Percentiles rank a stretch among this genome's conserved stretches.
Evolutionary conservation across 2,888 invertebrate species (phyloP).

Genomic region (Cerastis leucographa): DNA sequence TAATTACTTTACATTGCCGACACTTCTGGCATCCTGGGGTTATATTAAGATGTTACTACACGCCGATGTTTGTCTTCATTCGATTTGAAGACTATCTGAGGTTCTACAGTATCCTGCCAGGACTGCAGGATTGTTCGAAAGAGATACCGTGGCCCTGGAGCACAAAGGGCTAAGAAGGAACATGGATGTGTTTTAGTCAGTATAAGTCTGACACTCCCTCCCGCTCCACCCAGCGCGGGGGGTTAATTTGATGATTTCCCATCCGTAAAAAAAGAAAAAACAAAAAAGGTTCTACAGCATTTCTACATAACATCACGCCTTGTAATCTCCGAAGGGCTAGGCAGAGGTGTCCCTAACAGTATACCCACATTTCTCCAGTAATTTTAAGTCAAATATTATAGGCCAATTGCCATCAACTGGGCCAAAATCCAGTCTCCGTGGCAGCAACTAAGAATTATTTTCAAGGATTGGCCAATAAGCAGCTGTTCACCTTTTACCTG

Average conservation of each 20-base stretch:
- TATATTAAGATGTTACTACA: slow-evolving; percentile 13
- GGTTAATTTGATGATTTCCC: too few relatives aligned
- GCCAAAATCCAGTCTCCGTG: not conserved
- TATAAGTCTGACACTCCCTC: too few relatives aligned
- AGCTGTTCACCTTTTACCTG: not conserved
- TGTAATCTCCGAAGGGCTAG: not conserved
- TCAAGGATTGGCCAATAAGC: not conserved
- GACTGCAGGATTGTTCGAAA: too few relatives aligned
- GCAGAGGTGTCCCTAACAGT: not conserved
- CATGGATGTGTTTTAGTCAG: too few relatives aligned
- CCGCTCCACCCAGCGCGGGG: too few relatives aligned
- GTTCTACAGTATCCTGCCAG: too few relatives aligned
- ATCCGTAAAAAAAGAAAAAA: too few relatives aligned
- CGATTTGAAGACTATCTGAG: not conserved
- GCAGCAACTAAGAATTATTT: not conserved
- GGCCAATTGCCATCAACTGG: not conserved
- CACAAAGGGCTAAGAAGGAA: too few relatives aligned
- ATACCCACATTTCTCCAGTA: not conserved
- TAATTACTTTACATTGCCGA: slow-evolving; percentile 31
- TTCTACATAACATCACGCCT: not conserved
- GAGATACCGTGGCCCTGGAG: too few relatives aligned
- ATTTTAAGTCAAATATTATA: not conserved
- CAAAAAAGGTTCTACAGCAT: too few relatives aligned
- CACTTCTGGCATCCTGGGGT: slow-evolving; percentile 24
- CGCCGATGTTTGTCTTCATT: not conserved